Evolutionary conservation across 2,888 invertebrate species (phyloP).

Genomic region (Anodontia alba): DNA sequence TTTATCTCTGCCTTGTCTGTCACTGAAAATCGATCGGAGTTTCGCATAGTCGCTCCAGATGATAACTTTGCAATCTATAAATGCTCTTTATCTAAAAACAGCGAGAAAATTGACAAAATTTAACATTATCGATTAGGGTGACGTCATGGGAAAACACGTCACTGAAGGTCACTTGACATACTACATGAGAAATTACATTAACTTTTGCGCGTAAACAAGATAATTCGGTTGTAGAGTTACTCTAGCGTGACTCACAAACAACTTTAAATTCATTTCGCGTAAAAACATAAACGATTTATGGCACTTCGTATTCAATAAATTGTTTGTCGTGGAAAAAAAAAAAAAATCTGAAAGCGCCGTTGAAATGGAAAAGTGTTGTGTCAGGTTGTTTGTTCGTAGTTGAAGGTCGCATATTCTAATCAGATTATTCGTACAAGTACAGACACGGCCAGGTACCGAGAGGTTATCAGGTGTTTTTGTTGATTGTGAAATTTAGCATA

Average conservation of each 20-base stretch:
- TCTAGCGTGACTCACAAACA: constrained; percentile 23
- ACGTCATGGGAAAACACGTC: constrained; percentile 57
- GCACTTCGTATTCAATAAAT: not conserved
- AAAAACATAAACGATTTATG: not conserved
- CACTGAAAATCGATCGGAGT: not conserved
- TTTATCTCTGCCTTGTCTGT: not conserved
- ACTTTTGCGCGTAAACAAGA: constrained; percentile 58
- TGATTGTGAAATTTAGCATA: not conserved
- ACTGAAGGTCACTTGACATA: constrained; percentile 40
- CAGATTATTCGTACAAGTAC: not conserved
- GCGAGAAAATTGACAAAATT: not conserved
- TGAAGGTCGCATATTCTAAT: not conserved
- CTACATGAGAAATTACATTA: constrained; percentile 47
- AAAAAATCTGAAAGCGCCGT: not conserved
- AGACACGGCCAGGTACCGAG: not conserved
- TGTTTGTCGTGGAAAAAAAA: no score
- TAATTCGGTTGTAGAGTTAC: constrained; percentile 2
- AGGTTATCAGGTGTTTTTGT: not conserved
- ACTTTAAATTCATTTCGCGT: not conserved
- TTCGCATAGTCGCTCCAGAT: not conserved
- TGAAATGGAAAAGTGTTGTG: not conserved
- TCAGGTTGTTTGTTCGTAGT: not conserved
- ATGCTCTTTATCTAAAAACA: not conserved
- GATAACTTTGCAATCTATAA: not conserved
- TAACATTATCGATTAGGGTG: constrained; percentile 18